Evolutionary conservation across 2,888 invertebrate genomes (phyloP).

Genomic region (Entomobrya proxima): DNA sequence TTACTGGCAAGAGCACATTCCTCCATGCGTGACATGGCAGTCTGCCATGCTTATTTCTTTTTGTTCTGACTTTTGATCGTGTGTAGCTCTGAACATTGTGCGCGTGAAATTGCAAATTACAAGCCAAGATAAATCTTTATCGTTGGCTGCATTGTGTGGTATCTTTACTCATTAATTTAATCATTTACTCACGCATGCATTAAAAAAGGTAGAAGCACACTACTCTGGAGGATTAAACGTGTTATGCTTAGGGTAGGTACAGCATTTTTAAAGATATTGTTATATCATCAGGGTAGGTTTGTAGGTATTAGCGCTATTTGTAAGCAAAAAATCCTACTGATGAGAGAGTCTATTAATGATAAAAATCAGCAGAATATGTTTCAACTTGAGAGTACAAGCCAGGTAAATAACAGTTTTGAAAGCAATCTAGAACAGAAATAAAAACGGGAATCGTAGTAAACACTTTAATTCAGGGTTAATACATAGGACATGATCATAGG

Average conservation of each 20-base stretch:
- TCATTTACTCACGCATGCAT: background rate
- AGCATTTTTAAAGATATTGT: background rate
- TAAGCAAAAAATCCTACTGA: too few species aligned
- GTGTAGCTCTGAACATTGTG: background rate
- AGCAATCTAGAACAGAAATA: too few species aligned
- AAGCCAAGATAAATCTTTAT: constrained; percentile 7
- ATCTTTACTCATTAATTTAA: constrained; percentile 6
- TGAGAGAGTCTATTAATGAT: background rate
- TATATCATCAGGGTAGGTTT: background rate
- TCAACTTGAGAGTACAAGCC: background rate
- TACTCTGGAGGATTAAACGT: background rate
- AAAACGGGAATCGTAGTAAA: too few species aligned
- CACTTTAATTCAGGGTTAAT: too few species aligned
- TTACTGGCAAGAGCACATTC: background rate
- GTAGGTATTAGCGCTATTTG: too few species aligned
- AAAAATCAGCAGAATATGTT: background rate
- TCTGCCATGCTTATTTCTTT: constrained; percentile 9
- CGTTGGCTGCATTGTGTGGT: background rate
- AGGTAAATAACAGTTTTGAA: background rate
- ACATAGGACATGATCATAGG: too few species aligned
- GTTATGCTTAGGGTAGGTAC: background rate
- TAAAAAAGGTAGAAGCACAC: background rate
- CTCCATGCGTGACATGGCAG: constrained; percentile 22
- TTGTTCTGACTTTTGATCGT: background rate
- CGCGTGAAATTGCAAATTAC: background rate